Base-by-base conservation (phyloP, 2,113 vertebrate species). In the Pomatostomus ruficeps region DNA sequence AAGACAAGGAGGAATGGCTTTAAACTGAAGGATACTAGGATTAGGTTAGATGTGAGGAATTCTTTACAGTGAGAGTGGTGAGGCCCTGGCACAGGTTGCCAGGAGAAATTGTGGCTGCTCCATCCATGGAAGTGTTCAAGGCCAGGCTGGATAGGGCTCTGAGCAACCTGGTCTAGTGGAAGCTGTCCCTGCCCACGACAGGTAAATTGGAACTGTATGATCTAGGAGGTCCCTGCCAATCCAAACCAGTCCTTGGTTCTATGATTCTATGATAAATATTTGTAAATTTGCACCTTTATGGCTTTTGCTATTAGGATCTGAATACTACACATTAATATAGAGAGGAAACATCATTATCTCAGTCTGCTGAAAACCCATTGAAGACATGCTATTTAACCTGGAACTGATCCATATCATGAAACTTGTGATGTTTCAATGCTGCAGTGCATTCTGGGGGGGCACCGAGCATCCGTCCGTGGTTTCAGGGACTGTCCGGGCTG, bases 141-240 rank as follows among this genome's bases (percentile, higher is more conserved):
- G 13, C 6, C 28, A 45, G 19, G 33, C 6, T 58, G 43, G 45
- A n/a, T 20, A 5, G 6, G 13, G 11, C 28, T 73, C 12, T 9
- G 33, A 66, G 23, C 8, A 58, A 17, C 6, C 10, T 38, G 18
- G 7, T 26, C 4, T 62, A 42, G 18, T 13, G 11, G 19, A 62
- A 49, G 2, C 1, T 24, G 10, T n/a, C 19, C 10, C 10, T 58
- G 12, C 7, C 33, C 10, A 21, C 7, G 10, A 10, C 18, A 49
- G 22, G 6, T 5, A 10, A 5, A 19, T 23, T 51, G 33, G 15
- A 73, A 45, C 15, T 9, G 16, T 7, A 59, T 29, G 15, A 29
- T 51, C 18, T 29, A 38, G 10, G 24, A 80, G 11, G 13, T 45
- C 15, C 12, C 10, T 81, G 45, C 20, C 24, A 66, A 43, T 24